A percentile compares a stretch with the other conserved stretches of the same genome.
These are phyloP conservation scores for Haemorhous mexicanus DNA, from an alignment of 2,113 vertebrate genomes.

Conservation along the genomic window DNA sequence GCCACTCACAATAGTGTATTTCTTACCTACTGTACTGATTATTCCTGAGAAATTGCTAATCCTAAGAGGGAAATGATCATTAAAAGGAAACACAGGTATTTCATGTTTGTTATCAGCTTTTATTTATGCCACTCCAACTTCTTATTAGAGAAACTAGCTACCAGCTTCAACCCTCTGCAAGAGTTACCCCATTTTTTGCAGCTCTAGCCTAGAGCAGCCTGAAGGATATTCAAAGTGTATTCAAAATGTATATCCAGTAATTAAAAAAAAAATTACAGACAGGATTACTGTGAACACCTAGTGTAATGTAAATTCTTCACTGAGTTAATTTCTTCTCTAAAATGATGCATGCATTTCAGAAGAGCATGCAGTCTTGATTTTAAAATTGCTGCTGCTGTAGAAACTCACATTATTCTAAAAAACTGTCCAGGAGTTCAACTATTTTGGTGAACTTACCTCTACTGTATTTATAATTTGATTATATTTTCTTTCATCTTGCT, in stretches of 20 bases:
- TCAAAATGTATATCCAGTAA: background rate
- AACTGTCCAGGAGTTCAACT: background rate
- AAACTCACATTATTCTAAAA: background rate
- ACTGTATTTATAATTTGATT: background rate
- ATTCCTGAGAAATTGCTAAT: background rate
- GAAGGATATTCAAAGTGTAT: background rate
- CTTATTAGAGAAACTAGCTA: background rate
- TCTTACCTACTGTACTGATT: background rate
- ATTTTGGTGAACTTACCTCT: background rate
- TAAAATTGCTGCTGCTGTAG: background rate
- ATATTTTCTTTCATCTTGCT: background rate
- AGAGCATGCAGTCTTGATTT: background rate
- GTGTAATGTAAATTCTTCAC: background rate
- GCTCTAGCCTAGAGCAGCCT: background rate
- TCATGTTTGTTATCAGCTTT: background rate
- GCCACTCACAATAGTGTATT: background rate
- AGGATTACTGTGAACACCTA: background rate
- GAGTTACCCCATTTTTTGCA: background rate
- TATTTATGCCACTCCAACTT: background rate
- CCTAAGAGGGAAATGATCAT: background rate
- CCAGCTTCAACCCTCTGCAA: background rate
- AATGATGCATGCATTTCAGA: background rate
- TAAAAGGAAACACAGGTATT: background rate
- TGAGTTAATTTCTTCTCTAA: background rate
- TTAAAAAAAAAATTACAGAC: background rate